A percentile compares a stretch with the other conserved stretches of the same genome.
phyloP scores from a whole-genome alignment of 1,140 invertebrate genomes.

The Pygmarrhopalites habei region DNA sequence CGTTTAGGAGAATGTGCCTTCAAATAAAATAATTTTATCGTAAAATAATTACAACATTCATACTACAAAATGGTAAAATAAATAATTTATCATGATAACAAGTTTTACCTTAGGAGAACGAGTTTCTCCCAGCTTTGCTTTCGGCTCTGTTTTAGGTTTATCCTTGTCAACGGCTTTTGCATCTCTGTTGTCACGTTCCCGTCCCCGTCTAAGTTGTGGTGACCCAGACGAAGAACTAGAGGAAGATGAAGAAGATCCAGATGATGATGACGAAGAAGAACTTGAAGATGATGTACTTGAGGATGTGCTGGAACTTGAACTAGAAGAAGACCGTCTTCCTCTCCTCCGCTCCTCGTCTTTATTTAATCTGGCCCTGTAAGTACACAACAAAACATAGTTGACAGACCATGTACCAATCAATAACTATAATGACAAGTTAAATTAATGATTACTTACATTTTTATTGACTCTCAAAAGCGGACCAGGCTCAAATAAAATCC shows the following conservation, averaged over 20 bases:
- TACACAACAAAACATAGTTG: no score
- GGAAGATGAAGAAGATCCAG: constrained; percentile 27
- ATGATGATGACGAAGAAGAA: constrained; percentile 24
- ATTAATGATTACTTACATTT: no score
- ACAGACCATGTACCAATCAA: no score
- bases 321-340: constrained; percentile 24
- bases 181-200: constrained; percentile 19
- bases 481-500: no score
- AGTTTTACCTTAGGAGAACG: no score
- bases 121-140: constrained; percentile 23
- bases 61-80: no score
- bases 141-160: constrained; percentile 13
- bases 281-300: constrained; percentile 28
- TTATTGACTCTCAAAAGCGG: no score
- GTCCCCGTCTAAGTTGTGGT: constrained; percentile 17
- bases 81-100: no score
- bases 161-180: constrained; percentile 12
- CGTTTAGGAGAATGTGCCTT: no score
- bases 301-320: constrained; percentile 31
- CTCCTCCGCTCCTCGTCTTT: constrained; percentile 29
- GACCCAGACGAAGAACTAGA: constrained; percentile 26
- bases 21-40: no score
- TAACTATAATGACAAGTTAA: no score
- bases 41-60: no score
- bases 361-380: constrained; percentile 29